Base-by-base conservation (phyloP, 1,140 invertebrate genomes). In the Drosophila kurseongensis region DNA sequence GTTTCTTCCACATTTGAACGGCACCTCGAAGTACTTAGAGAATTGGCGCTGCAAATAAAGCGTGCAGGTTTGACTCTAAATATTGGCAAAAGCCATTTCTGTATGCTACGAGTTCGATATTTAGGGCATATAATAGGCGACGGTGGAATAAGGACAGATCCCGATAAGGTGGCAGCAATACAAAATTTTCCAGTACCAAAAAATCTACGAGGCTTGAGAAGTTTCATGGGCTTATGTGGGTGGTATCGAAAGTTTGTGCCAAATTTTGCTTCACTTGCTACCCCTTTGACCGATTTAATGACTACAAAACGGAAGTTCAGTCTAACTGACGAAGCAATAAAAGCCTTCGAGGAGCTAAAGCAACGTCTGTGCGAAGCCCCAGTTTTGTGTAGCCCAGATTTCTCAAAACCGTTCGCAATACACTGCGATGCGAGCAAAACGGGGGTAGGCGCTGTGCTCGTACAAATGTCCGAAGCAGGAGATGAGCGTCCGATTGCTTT, bases 191-290 rank as follows among this genome's bases (percentile, higher is more conserved):
- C 48, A 3, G 1, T 51, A 4, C 48, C 13, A 0, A 51, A 6
- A 32, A 51, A 6, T 35, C 32, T 51, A 23, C 27, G 27, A 1
- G n/a, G 48, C 6, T 14, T 51, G 4, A 8, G 29, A 51, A 51
- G 27, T 32, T 35, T 51, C 10, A 51, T 51, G 48, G 27, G 48
- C 4, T 51, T 51, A n/a, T 51, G 27, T 9, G 27, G 48, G 4
- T 35, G 48, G 48, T 51, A 51, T 35, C 48, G 48, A 2, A 51
- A 51, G 10, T 51, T 51, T 9, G 48, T 35, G 4, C 48, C 48
- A 10, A 51, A 35, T 51, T 51, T 51, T 10, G 48, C 29, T 12
- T 51, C 23, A 8, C 27, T n/a, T 4, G 10, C 16, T 5, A 8
- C 44, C 18, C 44, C 16, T 13, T 13, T 32, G 4, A 51, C 48